These are phyloP conservation scores for Sylvilagus bachmani DNA, from an alignment of 2,113 vertebrate genomes.

Conservation along the genomic window DNA sequence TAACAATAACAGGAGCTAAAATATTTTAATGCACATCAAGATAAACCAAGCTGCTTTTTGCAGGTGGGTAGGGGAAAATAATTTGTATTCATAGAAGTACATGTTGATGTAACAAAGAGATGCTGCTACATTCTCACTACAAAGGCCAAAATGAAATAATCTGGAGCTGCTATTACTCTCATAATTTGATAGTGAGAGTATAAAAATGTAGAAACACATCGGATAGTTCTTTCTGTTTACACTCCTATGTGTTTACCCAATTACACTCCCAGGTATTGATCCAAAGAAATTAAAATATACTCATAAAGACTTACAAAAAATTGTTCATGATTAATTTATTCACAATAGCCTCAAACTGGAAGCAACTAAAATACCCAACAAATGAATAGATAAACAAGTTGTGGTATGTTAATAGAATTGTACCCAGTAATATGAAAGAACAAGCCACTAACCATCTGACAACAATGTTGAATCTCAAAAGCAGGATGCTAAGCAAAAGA, in stretches of 20 bases:
- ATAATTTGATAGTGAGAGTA: neutral
- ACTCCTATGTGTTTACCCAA: neutral
- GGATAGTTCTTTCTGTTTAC: neutral
- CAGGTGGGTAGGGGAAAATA: neutral
- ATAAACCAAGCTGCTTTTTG: neutral
- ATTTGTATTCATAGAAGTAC: neutral
- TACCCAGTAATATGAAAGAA: neutral
- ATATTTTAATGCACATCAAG: neutral
- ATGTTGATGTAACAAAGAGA: neutral
- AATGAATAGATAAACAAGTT: neutral
- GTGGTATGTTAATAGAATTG: neutral
- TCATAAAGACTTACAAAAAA: neutral
- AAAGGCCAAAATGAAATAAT: slow-evolving; percentile 27
- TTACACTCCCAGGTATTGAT: neutral
- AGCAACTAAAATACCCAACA: neutral
- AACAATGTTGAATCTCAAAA: slow-evolving; percentile 10
- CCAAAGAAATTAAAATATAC: slow-evolving; percentile 26
- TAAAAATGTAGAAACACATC: neutral
- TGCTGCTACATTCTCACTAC: neutral
- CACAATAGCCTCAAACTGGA: neutral
- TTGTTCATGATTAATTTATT: neutral
- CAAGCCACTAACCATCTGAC: neutral
- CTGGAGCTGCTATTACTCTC: neutral
- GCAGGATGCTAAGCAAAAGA: slow-evolving; percentile 29
- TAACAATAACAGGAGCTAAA: neutral